Conservation (phyloP, 2,888 invertebrate species). For the Automeris io region DNA sequence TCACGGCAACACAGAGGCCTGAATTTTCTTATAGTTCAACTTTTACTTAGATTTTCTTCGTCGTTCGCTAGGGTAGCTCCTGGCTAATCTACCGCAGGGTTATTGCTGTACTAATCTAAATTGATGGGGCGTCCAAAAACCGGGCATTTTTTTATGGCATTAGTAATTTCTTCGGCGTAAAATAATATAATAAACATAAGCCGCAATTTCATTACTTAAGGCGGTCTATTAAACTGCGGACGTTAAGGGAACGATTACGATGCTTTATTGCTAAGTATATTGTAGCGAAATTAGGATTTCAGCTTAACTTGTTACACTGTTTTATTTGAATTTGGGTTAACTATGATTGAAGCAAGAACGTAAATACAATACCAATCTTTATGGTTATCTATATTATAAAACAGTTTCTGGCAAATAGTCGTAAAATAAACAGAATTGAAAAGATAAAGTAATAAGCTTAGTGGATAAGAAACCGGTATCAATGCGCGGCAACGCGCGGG, state of each 20-base stretch:
- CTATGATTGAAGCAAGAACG: too few species aligned
- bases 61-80: slow-evolving; percentile 52
- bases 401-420: too few species aligned
- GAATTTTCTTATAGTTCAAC: slow-evolving; percentile 70
- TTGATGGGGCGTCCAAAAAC: slow-evolving; percentile 73
- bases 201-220: slow-evolving; percentile 67
- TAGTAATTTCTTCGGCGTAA: slow-evolving; percentile 71
- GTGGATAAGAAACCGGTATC: too few species aligned
- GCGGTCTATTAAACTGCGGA: slow-evolving; percentile 42
- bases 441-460: too few species aligned
- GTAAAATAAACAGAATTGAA: too few species aligned
- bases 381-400: too few species aligned
- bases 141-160: slow-evolving; percentile 68
- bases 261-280: slow-evolving; percentile 32
- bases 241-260: slow-evolving; percentile 40
- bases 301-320: slow-evolving; percentile 19
- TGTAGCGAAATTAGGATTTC: slow-evolving; percentile 30
- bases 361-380: too few species aligned
- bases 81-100: slow-evolving; percentile 35
- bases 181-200: slow-evolving; percentile 68
- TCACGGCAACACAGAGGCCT: slow-evolving; percentile 62
- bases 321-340: slow-evolving; percentile 12
- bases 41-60: slow-evolving; percentile 69
- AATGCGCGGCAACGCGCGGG: too few species aligned
- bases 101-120: slow-evolving; percentile 73